Percentiles rank a stretch among this genome's conserved stretches.
Evolutionary conservation across 2,113 vertebrate species (phyloP).

Genomic region (Setophaga kirtlandii): DNA sequence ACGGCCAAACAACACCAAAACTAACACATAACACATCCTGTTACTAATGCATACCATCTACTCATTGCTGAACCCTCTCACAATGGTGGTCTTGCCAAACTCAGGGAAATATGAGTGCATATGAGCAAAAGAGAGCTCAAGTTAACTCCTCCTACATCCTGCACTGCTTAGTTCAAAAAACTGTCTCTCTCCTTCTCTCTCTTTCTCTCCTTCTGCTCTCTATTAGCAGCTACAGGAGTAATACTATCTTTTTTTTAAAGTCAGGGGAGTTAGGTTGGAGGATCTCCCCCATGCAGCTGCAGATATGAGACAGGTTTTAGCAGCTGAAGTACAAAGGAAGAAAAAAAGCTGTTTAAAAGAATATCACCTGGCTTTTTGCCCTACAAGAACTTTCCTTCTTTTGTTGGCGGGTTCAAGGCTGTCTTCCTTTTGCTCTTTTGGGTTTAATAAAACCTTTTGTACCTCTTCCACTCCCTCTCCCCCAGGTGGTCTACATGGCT

Average conservation of each 20-base stretch:
- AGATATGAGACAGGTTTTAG: constrained; percentile 47
- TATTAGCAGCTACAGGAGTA: constrained; percentile 46
- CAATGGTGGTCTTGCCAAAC: not conserved
- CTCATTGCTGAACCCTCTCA: not conserved
- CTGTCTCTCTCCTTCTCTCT: not conserved
- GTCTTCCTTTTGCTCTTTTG: constrained; percentile 55
- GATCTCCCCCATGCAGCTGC: constrained; percentile 39
- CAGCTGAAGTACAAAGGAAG: constrained; percentile 41
- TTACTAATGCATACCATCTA: not conserved
- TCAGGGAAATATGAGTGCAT: not conserved
- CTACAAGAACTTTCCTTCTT: constrained; percentile 29
- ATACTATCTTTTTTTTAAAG: constrained; percentile 11
- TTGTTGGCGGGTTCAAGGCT: constrained; percentile 39
- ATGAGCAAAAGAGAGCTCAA: not conserved
- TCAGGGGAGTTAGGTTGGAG: constrained; percentile 49
- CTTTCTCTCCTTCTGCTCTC: not conserved
- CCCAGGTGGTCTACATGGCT: constrained; percentile 47
- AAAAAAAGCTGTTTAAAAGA: constrained; percentile 28
- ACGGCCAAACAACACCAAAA: accelerated
- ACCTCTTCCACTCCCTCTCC: constrained; percentile 26
- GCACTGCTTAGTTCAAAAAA: not conserved
- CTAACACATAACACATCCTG: too few species aligned
- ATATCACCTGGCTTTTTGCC: constrained; percentile 35
- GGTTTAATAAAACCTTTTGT: constrained; percentile 56
- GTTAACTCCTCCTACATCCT: not conserved